Evolutionary conservation across 2,113 vertebrate species (phyloP).

Genomic region (Phylloscopus trochiloides): DNA sequence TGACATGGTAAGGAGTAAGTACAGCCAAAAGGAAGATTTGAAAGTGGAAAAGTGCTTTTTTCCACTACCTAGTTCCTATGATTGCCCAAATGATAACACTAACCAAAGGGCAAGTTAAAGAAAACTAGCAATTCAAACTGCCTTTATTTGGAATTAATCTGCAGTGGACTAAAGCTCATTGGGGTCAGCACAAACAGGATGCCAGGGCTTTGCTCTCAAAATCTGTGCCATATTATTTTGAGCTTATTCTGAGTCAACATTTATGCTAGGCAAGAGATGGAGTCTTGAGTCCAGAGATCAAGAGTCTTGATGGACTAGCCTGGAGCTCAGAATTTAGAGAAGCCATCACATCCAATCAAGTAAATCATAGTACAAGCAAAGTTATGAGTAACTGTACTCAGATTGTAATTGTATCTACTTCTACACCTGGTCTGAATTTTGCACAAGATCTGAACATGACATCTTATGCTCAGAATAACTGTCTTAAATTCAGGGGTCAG

Average conservation of each 20-base stretch:
- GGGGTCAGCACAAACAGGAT: background rate
- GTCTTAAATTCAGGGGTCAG: background rate
- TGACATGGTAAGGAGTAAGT: background rate
- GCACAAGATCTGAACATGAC: background rate
- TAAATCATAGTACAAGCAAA: background rate
- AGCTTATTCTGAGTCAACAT: background rate
- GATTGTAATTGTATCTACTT: rapidly evolving
- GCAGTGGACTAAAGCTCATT: background rate
- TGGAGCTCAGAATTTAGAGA: background rate
- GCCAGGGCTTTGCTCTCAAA: background rate
- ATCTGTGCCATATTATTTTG: background rate
- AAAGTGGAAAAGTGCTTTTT: background rate
- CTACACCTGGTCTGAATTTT: background rate
- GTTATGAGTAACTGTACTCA: background rate
- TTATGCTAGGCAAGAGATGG: background rate
- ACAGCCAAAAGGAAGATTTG: background rate
- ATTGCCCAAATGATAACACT: background rate
- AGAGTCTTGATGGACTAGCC: background rate
- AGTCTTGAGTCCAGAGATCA: too few relatives aligned
- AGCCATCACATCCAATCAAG: background rate
- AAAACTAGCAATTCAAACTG: background rate
- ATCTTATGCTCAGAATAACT: background rate
- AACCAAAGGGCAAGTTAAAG: background rate
- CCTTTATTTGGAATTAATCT: background rate
- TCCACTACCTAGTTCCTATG: background rate